Percentiles rank a stretch among this genome's conserved stretches.
These are phyloP conservation scores for Odontomyia ornata DNA, from an alignment of 2,888 invertebrate genomes.

Conservation along the genomic window DNA sequence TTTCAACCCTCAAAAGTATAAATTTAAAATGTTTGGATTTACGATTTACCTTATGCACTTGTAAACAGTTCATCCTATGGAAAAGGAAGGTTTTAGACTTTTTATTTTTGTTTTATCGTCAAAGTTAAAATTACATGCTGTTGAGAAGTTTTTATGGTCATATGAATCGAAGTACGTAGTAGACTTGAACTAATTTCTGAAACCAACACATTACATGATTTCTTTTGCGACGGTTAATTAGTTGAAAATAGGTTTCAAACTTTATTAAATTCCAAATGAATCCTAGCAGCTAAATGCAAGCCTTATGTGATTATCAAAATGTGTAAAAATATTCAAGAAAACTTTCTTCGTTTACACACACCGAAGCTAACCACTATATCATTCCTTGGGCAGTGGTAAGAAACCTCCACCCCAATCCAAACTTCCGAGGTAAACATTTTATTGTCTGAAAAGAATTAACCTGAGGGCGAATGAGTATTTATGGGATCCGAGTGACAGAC, in stretches of 20 bases:
- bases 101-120: slow-evolving; percentile 25
- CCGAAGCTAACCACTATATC: too few relatives aligned
- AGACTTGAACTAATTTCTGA: too few relatives aligned
- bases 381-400: too few relatives aligned
- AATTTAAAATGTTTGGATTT: slow-evolving; percentile 26
- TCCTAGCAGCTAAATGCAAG: too few relatives aligned
- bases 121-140: slow-evolving; percentile 14
- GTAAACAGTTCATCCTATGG: slow-evolving; percentile 7
- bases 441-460: slow-evolving; percentile 42
- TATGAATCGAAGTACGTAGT: too few relatives aligned
- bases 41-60: slow-evolving; percentile 18
- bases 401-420: not conserved
- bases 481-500: slow-evolving; percentile 42
- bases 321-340: too few relatives aligned
- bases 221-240: too few relatives aligned
- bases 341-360: too few relatives aligned
- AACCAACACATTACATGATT: too few relatives aligned
- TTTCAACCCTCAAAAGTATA: slow-evolving; percentile 33
- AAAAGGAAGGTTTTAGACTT: slow-evolving; percentile 3
- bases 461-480: slow-evolving; percentile 43
- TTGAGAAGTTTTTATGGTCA: not conserved
- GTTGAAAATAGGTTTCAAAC: too few relatives aligned
- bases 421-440: slow-evolving; percentile 33
- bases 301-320: too few relatives aligned
- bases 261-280: too few relatives aligned